A percentile compares a stretch with the other conserved stretches of the same genome.
These are phyloP conservation scores for Pristiophorus japonicus DNA, from an alignment of 2,113 vertebrate genomes.

Conservation along the genomic window DNA sequence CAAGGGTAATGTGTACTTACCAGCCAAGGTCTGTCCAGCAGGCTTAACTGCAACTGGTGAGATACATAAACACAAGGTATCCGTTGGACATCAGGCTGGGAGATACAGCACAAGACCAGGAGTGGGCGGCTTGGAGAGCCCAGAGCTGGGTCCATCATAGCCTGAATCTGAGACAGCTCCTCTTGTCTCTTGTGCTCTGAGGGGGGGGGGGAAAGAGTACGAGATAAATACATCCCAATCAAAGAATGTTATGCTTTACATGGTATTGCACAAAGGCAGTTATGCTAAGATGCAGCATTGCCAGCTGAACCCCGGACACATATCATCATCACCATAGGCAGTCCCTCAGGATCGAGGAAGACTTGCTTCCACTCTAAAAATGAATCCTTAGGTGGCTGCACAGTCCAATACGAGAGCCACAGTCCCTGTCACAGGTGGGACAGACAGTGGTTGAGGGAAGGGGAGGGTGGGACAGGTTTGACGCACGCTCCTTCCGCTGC, in stretches of 20 bases:
- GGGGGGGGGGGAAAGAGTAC: constrained; percentile 42
- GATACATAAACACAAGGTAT: constrained; percentile 76
- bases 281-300: not conserved
- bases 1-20: constrained; percentile 54
- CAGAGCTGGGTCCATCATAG: constrained; percentile 65
- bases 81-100: constrained; percentile 54
- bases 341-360: no score
- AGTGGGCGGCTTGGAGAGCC: constrained; percentile 65
- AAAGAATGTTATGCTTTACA: not conserved
- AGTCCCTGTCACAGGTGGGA: no score
- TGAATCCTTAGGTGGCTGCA: no score
- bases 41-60: constrained; percentile 67
- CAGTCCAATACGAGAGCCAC: no score
- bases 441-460: no score
- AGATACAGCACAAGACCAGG: constrained; percentile 78
- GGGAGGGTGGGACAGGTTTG: no score
- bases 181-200: constrained; percentile 60
- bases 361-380: no score
- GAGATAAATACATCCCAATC: constrained; percentile 25
- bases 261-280: not conserved
- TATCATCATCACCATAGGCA: no score
- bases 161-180: constrained; percentile 68
- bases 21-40: constrained; percentile 77
- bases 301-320: no score
- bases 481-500: no score